These are phyloP conservation scores for Hydrocynus forskahlii DNA, from an alignment of 2,797 vertebrate species.

Conservation along the genomic window DNA sequence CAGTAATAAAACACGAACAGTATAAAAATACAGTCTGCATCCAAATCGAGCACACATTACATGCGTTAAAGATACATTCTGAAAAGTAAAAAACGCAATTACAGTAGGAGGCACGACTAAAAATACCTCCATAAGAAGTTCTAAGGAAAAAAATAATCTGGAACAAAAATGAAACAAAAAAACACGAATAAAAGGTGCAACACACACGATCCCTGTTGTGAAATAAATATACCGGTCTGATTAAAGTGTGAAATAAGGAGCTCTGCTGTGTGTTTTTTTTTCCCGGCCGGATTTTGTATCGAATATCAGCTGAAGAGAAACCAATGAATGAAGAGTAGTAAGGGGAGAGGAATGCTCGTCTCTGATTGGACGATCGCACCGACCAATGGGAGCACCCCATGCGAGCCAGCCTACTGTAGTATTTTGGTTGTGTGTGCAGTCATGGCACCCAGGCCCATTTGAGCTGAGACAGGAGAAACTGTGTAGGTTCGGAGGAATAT, in stretches of 20 bases:
- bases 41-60: no score
- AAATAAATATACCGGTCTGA: no score
- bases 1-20: no score
- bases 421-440: conserved; percentile 34
- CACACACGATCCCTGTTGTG: no score
- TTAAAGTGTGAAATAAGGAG: no score
- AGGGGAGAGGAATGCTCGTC: conserved; percentile 49
- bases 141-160: background rate
- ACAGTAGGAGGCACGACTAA: background rate
- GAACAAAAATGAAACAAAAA: background rate
- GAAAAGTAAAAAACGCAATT: no score
- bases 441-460: conserved; percentile 30
- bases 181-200: background rate
- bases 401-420: conserved; percentile 58
- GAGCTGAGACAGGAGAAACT: background rate
- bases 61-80: no score
- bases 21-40: no score
- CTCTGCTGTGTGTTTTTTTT: conserved; percentile 38
- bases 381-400: conserved; percentile 70
- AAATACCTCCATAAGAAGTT: background rate
- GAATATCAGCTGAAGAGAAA: conserved; percentile 65
- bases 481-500: background rate
- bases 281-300: conserved; percentile 79
- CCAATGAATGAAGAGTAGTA: conserved; percentile 78
- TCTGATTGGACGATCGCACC: conserved; percentile 69